Evolutionary conservation across 2,797 vertebrate species (phyloP).

Genomic region (Cryptoprocta ferox): DNA sequence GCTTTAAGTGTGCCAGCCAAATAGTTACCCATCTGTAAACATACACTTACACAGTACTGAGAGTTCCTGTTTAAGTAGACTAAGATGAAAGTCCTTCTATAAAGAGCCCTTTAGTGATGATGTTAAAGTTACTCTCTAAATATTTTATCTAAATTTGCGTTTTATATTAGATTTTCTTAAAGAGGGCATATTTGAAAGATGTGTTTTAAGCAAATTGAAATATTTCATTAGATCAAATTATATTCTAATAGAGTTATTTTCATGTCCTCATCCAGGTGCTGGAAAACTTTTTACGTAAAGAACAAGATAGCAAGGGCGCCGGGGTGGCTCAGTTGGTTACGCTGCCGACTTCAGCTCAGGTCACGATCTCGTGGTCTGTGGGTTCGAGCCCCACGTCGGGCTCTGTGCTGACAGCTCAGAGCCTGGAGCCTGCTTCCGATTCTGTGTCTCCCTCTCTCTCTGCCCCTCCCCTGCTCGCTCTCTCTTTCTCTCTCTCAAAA

Average conservation of each 20-base stretch:
- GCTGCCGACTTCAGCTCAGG: too few relatives aligned
- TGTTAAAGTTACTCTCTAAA: constrained; percentile 35
- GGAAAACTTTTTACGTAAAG: not conserved
- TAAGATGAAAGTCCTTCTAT: not conserved
- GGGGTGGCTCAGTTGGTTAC: too few relatives aligned
- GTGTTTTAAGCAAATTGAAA: constrained; percentile 28
- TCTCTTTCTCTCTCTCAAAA: too few relatives aligned
- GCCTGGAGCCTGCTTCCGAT: too few relatives aligned
- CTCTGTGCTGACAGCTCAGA: too few relatives aligned
- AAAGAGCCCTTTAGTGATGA: not conserved
- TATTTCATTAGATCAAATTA: not conserved
- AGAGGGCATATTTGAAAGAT: not conserved
- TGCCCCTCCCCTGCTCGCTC: too few relatives aligned
- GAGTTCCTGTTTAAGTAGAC: not conserved
- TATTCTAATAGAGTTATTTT: not conserved
- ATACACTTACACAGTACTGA: not conserved
- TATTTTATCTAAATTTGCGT: constrained; percentile 35
- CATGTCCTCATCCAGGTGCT: not conserved
- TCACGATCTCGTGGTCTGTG: too few relatives aligned
- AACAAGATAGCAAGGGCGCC: not conserved
- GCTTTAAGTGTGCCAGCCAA: not conserved
- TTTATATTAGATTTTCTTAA: not conserved
- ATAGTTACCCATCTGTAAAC: constrained; percentile 34
- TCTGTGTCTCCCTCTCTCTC: too few relatives aligned
- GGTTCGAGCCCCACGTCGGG: too few relatives aligned